Conservation (phyloP, 2,797 vertebrate genomes). For the Hapalemur alaotrensis region DNA sequence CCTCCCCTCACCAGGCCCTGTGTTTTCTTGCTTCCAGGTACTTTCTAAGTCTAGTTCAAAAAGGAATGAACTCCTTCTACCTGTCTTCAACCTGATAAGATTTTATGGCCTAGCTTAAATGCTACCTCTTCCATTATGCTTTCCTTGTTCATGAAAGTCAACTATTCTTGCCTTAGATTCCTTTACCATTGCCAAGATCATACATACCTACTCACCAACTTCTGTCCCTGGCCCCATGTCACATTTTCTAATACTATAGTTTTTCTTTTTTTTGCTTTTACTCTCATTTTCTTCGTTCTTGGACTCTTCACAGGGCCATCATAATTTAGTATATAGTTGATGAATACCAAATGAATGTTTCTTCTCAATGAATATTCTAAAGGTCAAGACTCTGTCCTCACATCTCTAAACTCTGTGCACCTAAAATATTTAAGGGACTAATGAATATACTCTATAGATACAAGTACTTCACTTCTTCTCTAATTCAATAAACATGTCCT, state of each 20-base stretch:
- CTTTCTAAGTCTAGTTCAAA: neutral
- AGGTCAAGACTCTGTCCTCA: neutral
- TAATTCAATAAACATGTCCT: constrained; percentile 46
- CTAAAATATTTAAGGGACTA: neutral
- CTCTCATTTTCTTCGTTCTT: neutral
- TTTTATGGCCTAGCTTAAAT: neutral
- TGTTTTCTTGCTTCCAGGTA: neutral
- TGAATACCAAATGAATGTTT: constrained; percentile 20
- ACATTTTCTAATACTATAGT: neutral
- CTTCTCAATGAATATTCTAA: constrained; percentile 19
- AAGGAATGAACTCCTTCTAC: neutral
- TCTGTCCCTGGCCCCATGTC: neutral
- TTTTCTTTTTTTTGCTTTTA: neutral
- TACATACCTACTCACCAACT: neutral
- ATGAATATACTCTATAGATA: neutral
- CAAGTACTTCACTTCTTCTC: constrained; percentile 10
- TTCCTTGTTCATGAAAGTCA: constrained; percentile 33
- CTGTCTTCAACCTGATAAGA: neutral
- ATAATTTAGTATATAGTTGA: constrained; percentile 15
- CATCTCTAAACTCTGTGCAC: neutral
- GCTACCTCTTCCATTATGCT: neutral
- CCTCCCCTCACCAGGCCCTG: neutral
- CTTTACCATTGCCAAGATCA: neutral
- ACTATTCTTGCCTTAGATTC: neutral
- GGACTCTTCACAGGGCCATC: neutral